Evolutionary conservation across 1,140 invertebrate species (phyloP), one percentile per base, ranked within the genome.

Genomic region (Heliconius eleuchia): DNA sequence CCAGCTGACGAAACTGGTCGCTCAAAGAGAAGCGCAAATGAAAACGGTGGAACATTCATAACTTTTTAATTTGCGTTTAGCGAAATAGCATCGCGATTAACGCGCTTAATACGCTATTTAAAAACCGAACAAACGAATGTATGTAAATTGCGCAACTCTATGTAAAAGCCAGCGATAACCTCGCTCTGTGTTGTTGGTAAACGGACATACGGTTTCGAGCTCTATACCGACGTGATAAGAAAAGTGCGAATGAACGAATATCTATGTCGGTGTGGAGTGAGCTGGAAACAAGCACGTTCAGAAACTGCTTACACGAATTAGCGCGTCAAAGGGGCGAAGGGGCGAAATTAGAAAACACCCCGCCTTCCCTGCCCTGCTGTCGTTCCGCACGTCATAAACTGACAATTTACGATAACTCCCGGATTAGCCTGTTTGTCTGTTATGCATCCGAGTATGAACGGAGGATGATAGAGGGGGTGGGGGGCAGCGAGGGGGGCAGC

Each of bases 231-330:
- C 2, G 66, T 4, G 13, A 83, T 85, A 88, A 85, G 83, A 79
- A 30, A 39, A n/a, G 7, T 5, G 19, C 8, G 34, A 23, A 55
- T 46, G 84, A 52, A 84, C n/a, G 60, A 34, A 79, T 73, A 77
- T 73, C 50, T 76, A 83, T 88, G 89, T 82, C 77, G 77, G 85
- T 83, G 85, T 82, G 86, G 86, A 88, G 87, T 88, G 89, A 91
- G 89, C 86, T 92, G 88, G 88, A 91, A 92, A 92, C 91, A 90
- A 88, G 88, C 90, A 87, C 91, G 91, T 92, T 93, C 89, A 92
- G 91, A 92, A 93, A 94, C 91, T 93, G 92, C 91, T 93, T 94
- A 94, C 92, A 92, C 92, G 92, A 94, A 94, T 94, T 94, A 94
- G 91, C 92, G 91, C 91, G 91, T 92, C 91, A 91, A 89, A 91